Percentiles rank a stretch among this genome's conserved stretches.
These are phyloP conservation scores for Parotocinclus haroldoi DNA, from an alignment of 2,797 vertebrate species.

Conservation along the genomic window DNA sequence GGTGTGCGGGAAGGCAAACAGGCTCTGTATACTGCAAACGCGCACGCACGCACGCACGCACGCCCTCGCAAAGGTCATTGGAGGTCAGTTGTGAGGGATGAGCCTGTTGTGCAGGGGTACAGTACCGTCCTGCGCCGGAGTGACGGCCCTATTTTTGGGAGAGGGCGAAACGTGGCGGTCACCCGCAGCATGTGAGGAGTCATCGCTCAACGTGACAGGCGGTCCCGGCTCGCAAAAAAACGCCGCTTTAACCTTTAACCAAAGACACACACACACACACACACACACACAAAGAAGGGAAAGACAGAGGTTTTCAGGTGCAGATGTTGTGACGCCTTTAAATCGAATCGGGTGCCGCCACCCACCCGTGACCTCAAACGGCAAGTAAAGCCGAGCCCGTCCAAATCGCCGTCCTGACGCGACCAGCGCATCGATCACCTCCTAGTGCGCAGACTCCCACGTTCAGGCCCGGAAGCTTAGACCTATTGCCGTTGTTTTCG, in stretches of 20 bases:
- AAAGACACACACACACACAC: slow-evolving; percentile 9
- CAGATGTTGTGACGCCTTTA: background rate
- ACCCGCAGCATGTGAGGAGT: slow-evolving; percentile 33
- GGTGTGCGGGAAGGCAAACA: background rate
- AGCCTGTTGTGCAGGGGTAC: slow-evolving; percentile 18
- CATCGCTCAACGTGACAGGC: slow-evolving; percentile 43
- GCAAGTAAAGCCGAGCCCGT: no score
- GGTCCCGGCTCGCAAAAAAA: slow-evolving; percentile 34
- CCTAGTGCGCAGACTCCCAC: no score
- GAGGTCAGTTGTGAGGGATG: slow-evolving; percentile 33
- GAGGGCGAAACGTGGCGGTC: slow-evolving; percentile 28
- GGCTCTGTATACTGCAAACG: background rate
- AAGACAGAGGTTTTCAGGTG: background rate
- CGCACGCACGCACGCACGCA: slow-evolving; percentile 6
- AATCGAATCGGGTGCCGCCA: slow-evolving; percentile 1
- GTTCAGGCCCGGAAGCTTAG: no score
- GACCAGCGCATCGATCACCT: no score
- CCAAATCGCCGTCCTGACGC: no score
- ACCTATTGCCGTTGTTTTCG: no score
- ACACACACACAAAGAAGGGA: background rate
- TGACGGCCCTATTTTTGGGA: slow-evolving; percentile 18
- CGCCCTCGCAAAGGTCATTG: slow-evolving; percentile 19
- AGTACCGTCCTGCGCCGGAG: slow-evolving; percentile 18
- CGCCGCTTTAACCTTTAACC: slow-evolving; percentile 45
- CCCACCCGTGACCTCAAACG: no score